A percentile compares a stretch with the other conserved stretches of the same genome.
phyloP scores from a whole-genome alignment of 2,888 invertebrate genomes.

The Notodonta ziczac region DNA sequence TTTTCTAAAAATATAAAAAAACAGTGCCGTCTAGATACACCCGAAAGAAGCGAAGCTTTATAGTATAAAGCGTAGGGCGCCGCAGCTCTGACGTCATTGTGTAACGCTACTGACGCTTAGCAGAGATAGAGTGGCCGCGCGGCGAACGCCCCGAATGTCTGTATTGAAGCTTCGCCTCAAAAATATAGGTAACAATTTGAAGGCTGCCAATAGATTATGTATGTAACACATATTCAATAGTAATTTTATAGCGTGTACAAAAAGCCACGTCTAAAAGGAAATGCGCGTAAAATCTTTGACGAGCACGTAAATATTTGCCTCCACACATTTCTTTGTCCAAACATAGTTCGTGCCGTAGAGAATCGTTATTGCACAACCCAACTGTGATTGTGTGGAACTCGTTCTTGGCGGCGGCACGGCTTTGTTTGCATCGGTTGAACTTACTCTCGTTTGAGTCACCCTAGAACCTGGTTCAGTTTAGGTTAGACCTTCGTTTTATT shows the following conservation, averaged over 20 bases:
- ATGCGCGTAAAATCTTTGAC: conserved; percentile 26
- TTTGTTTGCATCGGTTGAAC: conserved; percentile 56
- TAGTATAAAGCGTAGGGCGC: too few relatives aligned
- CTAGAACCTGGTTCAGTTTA: conserved; percentile 52
- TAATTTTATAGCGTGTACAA: background rate
- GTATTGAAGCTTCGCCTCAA: too few relatives aligned
- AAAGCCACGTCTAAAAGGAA: background rate
- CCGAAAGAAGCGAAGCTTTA: too few relatives aligned
- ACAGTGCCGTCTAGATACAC: too few relatives aligned
- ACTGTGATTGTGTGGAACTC: conserved; percentile 55
- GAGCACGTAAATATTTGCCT: conserved; percentile 38
- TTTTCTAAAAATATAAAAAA: too few relatives aligned
- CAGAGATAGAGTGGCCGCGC: too few relatives aligned
- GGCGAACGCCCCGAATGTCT: too few relatives aligned
- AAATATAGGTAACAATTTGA: too few relatives aligned
- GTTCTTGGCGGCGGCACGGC: conserved; percentile 44
- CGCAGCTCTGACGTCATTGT: too few relatives aligned
- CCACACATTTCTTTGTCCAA: conserved; percentile 50
- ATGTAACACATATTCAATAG: background rate
- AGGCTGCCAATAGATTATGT: too few relatives aligned
- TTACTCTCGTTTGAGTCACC: conserved; percentile 50
- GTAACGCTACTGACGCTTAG: too few relatives aligned
- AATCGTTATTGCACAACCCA: conserved; percentile 67
- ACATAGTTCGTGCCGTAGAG: conserved; percentile 52
- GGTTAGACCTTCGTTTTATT: background rate